These are phyloP conservation scores for Arctocebus calabarensis DNA, from an alignment of 2,797 vertebrate species.

Conservation along the genomic window DNA sequence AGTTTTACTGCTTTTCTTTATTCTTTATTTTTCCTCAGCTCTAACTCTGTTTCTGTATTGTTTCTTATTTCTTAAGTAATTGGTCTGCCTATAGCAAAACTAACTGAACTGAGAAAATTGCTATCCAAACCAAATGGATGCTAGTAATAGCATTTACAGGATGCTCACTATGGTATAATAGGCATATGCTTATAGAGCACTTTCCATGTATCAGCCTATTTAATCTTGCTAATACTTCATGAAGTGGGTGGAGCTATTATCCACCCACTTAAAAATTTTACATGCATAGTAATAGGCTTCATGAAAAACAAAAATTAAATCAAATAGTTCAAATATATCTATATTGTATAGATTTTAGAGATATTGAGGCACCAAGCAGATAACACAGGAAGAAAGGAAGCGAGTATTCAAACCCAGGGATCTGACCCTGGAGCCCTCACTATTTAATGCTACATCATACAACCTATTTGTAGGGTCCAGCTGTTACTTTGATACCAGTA, in stretches of 20 bases:
- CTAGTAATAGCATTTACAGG: background rate
- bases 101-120: background rate
- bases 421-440: background rate
- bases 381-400: background rate
- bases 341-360: background rate
- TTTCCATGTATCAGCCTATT: background rate
- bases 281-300: constrained; percentile 33
- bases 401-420: background rate
- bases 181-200: background rate
- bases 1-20: background rate
- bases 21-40: background rate
- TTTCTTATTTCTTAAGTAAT: constrained; percentile 4
- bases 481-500: background rate
- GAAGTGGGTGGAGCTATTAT: background rate
- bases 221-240: background rate
- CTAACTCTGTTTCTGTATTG: background rate
- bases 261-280: constrained; percentile 49
- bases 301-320: constrained; percentile 64
- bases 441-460: background rate
- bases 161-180: background rate
- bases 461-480: background rate
- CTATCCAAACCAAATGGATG: background rate
- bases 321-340: constrained; percentile 67
- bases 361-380: background rate
- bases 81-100: background rate